These are phyloP conservation scores for Dasysyrphus albostriatus DNA, from an alignment of 2,888 invertebrate species.

Conservation along the genomic window DNA sequence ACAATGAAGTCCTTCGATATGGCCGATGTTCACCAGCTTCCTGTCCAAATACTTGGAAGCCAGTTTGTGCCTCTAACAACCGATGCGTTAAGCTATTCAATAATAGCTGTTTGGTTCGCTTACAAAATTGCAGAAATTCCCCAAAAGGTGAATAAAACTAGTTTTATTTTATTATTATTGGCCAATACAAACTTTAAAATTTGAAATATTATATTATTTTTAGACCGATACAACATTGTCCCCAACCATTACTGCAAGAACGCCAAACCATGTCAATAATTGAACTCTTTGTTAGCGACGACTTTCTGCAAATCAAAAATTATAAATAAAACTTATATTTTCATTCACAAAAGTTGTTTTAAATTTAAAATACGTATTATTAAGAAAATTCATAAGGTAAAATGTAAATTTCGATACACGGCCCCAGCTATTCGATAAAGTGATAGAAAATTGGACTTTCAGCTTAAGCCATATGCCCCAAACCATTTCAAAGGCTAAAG, in stretches of 20 bases:
- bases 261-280: conserved; percentile 13
- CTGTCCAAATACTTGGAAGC: conserved; percentile 42
- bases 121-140: conserved; percentile 29
- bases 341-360: background rate
- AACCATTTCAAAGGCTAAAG: no score
- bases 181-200: no score
- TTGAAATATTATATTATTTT: conserved; percentile 3
- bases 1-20: conserved; percentile 1
- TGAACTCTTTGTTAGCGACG: no score
- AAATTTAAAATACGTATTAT: background rate
- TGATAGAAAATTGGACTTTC: no score
- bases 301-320: background rate
- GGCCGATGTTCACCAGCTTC: background rate
- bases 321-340: background rate
- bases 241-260: conserved; percentile 13
- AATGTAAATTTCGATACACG: no score
- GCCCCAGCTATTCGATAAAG: no score
- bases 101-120: conserved; percentile 41
- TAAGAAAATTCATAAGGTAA: background rate
- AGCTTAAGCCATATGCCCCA: no score
- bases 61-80: conserved; percentile 55
- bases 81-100: conserved; percentile 26
- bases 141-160: conserved; percentile 31
- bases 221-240: conserved; percentile 16
- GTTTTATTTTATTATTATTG: no score